Evolutionary conservation across 1,140 invertebrate species (phyloP), one percentile per base, ranked within the genome.

Genomic region (Argopecten irradians): DNA sequence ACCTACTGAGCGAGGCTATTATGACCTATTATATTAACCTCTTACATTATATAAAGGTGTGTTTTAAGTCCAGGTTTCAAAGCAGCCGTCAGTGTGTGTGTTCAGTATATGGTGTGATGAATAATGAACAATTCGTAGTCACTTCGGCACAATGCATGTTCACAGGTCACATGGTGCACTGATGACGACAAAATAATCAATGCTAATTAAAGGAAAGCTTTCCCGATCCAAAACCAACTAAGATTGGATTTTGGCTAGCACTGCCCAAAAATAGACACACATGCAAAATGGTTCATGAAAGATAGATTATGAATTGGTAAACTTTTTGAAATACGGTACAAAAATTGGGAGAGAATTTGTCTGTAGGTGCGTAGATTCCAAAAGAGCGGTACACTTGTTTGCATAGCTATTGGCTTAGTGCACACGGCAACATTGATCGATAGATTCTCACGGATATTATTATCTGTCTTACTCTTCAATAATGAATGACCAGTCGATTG

Each of bases 181-280:
- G 55, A 71, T 71, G 55, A 71, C 55, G 55, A n/a, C 55, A 71
- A 71, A 71, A 71, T 71, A 71, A 71, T 71, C 55, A 71, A 71
- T 71, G 55, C 55, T 71, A 71, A 71, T 71, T 71, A 71, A 71
- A 71, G 55, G 28, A 71, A 28, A 71, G 55, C 55, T 11, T 71
- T 71, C 55, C 28, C 22, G 1, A 3, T n/a, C n/a, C n/a, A n/a
- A n/a, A n/a, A 71, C 5, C 22, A 5, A 28, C 5, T 28, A 71
- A 28, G 55, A 71, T 71, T 71, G 55, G 55, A 71, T 71, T 71
- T 71, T n/a, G 55, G 55, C n/a, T n/a, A n/a, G n/a, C 28, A 71
- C 8, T 71, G 55, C 1, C 55, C 55, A 71, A 71, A 71, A 71
- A 71, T 71, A 71, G 55, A 71, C 55, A n/a, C 55, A n/a, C 55